phyloP scores from a whole-genome alignment of 1,140 invertebrate species.

The Gryon sp. region DNA sequence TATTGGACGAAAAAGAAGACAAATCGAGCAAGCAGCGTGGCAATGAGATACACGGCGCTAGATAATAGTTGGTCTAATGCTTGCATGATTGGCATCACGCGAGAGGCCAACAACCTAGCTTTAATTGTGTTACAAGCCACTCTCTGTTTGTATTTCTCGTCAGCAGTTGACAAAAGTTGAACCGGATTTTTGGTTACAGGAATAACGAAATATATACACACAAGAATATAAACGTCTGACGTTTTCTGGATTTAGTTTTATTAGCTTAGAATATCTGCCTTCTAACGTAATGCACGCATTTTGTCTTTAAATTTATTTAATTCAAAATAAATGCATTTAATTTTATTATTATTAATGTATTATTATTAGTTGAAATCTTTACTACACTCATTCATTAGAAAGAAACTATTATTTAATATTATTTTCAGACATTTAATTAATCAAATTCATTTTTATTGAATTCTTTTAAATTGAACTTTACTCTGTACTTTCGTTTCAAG shows the following conservation, averaged over 20 bases:
- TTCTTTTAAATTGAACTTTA: too few species aligned
- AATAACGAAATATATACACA: too few species aligned
- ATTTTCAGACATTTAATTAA: too few species aligned
- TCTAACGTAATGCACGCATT: too few species aligned
- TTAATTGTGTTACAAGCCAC: constrained; percentile 57
- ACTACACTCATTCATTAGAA: too few species aligned
- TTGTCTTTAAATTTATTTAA: too few species aligned
- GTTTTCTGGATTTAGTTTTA: background rate
- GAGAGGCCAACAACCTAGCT: constrained; percentile 55
- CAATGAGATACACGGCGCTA: constrained; percentile 42
- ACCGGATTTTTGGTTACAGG: constrained; percentile 44
- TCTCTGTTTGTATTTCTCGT: constrained; percentile 42
- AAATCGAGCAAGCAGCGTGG: constrained; percentile 19
- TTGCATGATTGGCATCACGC: constrained; percentile 42
- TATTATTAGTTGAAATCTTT: too few species aligned
- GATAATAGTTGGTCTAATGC: constrained; percentile 43
- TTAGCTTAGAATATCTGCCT: constrained; percentile 6
- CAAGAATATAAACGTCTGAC: background rate
- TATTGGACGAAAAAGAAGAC: constrained; percentile 46
- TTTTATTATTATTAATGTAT: too few species aligned
- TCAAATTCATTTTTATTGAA: too few species aligned
- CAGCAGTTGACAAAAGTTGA: constrained; percentile 52
- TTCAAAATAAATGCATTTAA: too few species aligned
- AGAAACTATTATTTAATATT: too few species aligned
- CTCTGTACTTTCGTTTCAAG: too few species aligned